phyloP scores from a whole-genome alignment of 30 jellyfish, hydroid and myxozoan genomes.

The Turritopsis dohrnii region DNA sequence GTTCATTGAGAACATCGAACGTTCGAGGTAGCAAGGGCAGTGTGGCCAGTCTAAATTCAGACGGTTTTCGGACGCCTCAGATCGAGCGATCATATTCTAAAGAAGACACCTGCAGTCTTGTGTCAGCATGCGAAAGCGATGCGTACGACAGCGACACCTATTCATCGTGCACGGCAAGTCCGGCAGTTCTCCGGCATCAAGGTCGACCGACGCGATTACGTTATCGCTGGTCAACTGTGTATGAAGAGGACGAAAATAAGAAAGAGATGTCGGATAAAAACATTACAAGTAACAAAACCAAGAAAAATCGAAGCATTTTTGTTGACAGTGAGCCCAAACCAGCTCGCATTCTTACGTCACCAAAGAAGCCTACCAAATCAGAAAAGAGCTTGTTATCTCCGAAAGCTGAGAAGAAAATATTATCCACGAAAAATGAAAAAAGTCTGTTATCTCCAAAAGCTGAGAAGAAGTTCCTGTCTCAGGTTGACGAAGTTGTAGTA shows the following conservation, averaged over 20 bases:
- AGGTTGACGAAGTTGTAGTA: no score
- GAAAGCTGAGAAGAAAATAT: not conserved
- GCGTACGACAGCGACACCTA: slow-evolving; percentile 42
- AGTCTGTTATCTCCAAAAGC: slow-evolving; percentile 21
- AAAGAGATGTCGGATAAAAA: slow-evolving; percentile 13
- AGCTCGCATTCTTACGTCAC: slow-evolving; percentile 19
- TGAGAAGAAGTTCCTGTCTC: not conserved
- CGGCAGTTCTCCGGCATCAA: slow-evolving; percentile 42
- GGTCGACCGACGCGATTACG: slow-evolving; percentile 79
- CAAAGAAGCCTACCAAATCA: not conserved
- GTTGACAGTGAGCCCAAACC: slow-evolving; percentile 29
- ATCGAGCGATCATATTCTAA: slow-evolving; percentile 28
- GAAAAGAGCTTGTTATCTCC: slow-evolving; percentile 4
- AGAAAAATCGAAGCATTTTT: not conserved
- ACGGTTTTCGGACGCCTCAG: slow-evolving; percentile 1
- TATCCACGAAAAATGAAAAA: not conserved
- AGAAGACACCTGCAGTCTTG: slow-evolving; percentile 82
- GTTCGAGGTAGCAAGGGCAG: not conserved
- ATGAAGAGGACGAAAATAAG: slow-evolving; percentile 72
- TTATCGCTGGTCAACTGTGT: slow-evolving; percentile 98
- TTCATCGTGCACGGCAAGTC: slow-evolving; percentile 28
- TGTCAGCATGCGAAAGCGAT: slow-evolving; percentile 76
- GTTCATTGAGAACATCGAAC: slow-evolving; percentile 8
- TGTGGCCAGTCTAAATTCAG: not conserved
- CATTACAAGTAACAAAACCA: not conserved